These are phyloP conservation scores for Rhea pennata DNA, from an alignment of 2,113 vertebrate species.

Conservation along the genomic window DNA sequence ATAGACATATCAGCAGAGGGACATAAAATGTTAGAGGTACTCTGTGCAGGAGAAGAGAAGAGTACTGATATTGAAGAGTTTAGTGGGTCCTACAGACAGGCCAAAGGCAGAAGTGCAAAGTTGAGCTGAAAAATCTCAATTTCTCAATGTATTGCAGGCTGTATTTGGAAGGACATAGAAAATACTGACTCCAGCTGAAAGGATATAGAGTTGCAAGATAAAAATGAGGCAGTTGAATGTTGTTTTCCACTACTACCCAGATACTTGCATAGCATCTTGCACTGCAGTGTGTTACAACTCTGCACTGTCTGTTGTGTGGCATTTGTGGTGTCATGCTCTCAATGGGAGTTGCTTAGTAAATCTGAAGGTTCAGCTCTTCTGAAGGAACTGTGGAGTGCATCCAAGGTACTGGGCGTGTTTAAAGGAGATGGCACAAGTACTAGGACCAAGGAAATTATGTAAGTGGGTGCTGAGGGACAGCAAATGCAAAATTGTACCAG, in stretches of 20 bases:
- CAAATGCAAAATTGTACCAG: background rate
- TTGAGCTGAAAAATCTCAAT: background rate
- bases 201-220: background rate
- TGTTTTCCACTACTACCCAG: background rate
- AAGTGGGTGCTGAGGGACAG: background rate
- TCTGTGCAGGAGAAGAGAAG: background rate
- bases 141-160: background rate
- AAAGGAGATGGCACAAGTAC: background rate
- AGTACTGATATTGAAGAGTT: background rate
- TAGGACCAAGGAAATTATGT: background rate
- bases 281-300: background rate
- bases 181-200: background rate
- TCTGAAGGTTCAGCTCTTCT: background rate
- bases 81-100: background rate
- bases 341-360: background rate
- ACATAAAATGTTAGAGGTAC: background rate
- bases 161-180: background rate
- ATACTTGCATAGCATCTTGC: background rate
- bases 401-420: background rate
- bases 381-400: accelerated
- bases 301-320: accelerated
- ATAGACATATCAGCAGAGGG: background rate
- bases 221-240: background rate
- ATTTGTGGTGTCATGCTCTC: accelerated
- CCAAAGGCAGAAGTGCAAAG: background rate